Percentiles rank a stretch among this genome's conserved stretches.
Evolutionary conservation across 64 coral and sea anemone genomes (phyloP).

Genomic region (Pachyseris speciosa): DNA sequence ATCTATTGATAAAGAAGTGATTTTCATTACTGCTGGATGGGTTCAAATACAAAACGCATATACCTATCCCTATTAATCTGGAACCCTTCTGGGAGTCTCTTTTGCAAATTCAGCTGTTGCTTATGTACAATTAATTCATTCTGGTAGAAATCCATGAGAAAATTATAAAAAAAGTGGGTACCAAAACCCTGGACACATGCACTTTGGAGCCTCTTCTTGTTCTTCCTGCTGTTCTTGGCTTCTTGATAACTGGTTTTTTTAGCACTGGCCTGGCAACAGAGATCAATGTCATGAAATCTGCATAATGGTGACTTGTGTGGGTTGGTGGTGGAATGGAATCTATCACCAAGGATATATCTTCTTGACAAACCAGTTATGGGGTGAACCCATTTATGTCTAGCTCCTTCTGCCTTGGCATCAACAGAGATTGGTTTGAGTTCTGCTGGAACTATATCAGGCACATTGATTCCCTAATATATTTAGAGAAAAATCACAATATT

Average conservation of each 20-base stretch:
- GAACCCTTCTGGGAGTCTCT: not conserved
- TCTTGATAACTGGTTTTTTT: constrained; percentile 51
- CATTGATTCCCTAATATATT: too few species aligned
- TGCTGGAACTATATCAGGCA: too few species aligned
- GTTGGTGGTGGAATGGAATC: constrained; percentile 31
- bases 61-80: not conserved
- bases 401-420: too few species aligned
- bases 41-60: constrained; percentile 10
- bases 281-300: constrained; percentile 40
- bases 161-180: constrained; percentile 35
- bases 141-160: constrained; percentile 36
- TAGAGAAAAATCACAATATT: too few species aligned
- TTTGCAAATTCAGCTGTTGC: not conserved
- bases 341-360: constrained; percentile 13
- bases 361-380: too few species aligned
- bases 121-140: constrained; percentile 27
- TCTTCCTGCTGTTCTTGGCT: constrained; percentile 28
- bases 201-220: constrained; percentile 10
- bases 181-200: constrained; percentile 54
- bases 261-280: not conserved
- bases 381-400: too few species aligned
- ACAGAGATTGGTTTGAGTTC: too few species aligned
- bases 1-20: too few species aligned
- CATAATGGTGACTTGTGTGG: constrained; percentile 57
- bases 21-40: too few species aligned